These are phyloP conservation scores for Phlogophora meticulosa DNA, from an alignment of 2,888 invertebrate species.

Conservation along the genomic window DNA sequence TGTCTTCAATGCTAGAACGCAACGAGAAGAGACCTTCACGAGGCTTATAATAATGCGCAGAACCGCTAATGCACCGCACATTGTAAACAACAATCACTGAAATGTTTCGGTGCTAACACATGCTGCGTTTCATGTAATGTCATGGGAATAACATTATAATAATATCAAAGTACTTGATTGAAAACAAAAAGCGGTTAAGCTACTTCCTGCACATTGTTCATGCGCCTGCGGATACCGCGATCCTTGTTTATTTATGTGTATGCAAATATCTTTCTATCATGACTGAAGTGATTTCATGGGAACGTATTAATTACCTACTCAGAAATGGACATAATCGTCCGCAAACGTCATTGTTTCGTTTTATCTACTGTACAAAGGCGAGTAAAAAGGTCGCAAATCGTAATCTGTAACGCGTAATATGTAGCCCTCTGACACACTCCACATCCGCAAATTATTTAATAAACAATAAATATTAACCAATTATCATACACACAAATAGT, in stretches of 20 bases:
- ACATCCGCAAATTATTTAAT: constrained; percentile 36
- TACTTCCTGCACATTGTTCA: constrained; percentile 59
- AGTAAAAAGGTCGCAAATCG: constrained; percentile 55
- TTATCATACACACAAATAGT: constrained; percentile 2
- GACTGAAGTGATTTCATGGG: constrained; percentile 56
- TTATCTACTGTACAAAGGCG: constrained; percentile 47
- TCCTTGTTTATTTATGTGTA: constrained; percentile 56
- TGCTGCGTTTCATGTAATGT: constrained; percentile 28
- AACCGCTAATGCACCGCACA: constrained; percentile 36
- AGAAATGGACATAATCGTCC: constrained; percentile 48
- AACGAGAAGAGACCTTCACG: constrained; percentile 36
- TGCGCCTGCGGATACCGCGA: constrained; percentile 47
- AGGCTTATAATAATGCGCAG: constrained; percentile 42
- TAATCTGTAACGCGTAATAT: constrained; percentile 50
- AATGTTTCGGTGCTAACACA: constrained; percentile 34
- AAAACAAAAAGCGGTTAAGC: constrained; percentile 51
- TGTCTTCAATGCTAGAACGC: constrained; percentile 58
- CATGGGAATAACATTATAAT: constrained; percentile 53
- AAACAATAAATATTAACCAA: constrained; percentile 26
- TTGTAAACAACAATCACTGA: constrained; percentile 37
- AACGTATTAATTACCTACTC: constrained; percentile 56
- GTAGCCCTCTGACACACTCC: constrained; percentile 47
- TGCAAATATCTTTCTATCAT: constrained; percentile 54
- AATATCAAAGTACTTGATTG: constrained; percentile 50
- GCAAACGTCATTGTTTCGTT: constrained; percentile 58